Conservation (phyloP, 2,888 invertebrate species). For the Trachelus troglodyta region DNA sequence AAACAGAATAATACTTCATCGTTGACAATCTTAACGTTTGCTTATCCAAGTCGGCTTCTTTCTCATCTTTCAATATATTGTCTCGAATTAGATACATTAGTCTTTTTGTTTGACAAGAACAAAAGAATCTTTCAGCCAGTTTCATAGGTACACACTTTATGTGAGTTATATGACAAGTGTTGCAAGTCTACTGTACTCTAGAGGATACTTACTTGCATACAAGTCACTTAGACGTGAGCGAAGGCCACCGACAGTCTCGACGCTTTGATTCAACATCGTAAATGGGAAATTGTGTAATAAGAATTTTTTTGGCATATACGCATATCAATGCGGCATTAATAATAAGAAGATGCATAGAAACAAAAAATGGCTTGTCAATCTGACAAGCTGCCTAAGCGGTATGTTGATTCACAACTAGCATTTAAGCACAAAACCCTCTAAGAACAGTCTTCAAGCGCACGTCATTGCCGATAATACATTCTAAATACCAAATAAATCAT, state of each 20-base stretch:
- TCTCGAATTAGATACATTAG: background rate
- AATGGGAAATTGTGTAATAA: constrained; percentile 31
- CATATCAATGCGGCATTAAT: background rate
- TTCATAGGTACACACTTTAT: background rate
- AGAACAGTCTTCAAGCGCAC: background rate
- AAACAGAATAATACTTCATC: background rate
- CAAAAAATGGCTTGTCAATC: background rate
- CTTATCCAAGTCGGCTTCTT: background rate
- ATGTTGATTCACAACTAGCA: background rate
- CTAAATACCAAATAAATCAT: background rate
- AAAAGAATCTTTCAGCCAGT: background rate
- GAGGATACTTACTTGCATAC: background rate
- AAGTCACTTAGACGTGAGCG: constrained; percentile 16
- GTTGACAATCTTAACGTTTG: background rate
- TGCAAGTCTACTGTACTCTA: background rate
- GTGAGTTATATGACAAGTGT: background rate
- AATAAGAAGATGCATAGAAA: background rate
- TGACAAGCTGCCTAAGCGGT: background rate
- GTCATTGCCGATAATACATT: background rate
- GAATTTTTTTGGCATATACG: background rate
- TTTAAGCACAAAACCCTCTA: background rate
- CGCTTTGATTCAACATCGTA: constrained; percentile 17
- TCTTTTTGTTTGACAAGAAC: background rate
- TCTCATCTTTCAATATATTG: background rate
- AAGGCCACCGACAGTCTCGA: constrained; percentile 24